These are phyloP conservation scores for Synchiropus splendidus DNA, from an alignment of 2,113 vertebrate species.

Conservation along the genomic window DNA sequence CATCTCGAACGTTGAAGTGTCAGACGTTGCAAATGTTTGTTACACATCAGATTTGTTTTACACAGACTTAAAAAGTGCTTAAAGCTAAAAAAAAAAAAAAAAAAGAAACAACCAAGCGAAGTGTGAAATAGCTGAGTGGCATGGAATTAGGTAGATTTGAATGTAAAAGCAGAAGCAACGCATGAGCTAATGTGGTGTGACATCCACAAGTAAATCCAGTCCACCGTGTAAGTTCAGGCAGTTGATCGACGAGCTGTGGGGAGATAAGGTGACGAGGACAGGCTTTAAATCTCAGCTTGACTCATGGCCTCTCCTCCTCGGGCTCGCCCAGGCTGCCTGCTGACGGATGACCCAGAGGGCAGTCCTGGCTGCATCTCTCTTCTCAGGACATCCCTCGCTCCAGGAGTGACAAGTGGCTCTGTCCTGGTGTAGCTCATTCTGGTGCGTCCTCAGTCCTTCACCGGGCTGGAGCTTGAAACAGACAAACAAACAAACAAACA, in stretches of 20 bases:
- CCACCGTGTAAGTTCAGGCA: no score
- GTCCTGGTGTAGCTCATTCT: slow-evolving; percentile 30
- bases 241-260: slow-evolving; percentile 25
- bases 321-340: slow-evolving; percentile 37
- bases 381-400: slow-evolving; percentile 40
- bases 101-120: no score
- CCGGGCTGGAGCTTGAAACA: slow-evolving; percentile 12
- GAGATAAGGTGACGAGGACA: slow-evolving; percentile 32
- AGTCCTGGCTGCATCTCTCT: slow-evolving; percentile 32
- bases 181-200: no score
- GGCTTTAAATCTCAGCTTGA: slow-evolving; percentile 41
- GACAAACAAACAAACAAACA: slow-evolving; percentile 19
- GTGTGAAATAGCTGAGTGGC: no score
- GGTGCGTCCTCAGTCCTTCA: slow-evolving; percentile 40
- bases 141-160: no score
- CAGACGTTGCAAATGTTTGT: no score
- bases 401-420: slow-evolving; percentile 44
- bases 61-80: no score
- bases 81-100: no score
- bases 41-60: no score
- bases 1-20: no score
- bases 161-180: no score
- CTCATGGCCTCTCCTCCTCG: slow-evolving; percentile 43
- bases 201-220: no score
- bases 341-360: slow-evolving; percentile 54